Conservation (phyloP, 2,113 vertebrate species). For the Phaethornis superciliosus region DNA sequence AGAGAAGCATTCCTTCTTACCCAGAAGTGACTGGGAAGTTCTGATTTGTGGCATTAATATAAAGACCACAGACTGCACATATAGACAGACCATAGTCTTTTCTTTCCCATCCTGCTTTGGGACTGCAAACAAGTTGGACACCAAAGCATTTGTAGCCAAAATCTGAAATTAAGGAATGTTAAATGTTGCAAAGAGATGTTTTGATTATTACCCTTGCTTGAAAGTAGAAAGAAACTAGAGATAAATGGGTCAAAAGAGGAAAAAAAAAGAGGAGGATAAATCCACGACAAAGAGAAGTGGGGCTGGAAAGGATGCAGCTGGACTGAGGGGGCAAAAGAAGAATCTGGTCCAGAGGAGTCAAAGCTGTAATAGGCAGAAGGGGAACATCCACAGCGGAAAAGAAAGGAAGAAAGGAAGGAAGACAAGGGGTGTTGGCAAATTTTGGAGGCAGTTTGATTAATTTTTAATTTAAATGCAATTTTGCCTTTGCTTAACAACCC, state of each 20-base stretch:
- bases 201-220: background rate
- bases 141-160: background rate
- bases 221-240: background rate
- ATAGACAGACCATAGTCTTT: background rate
- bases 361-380: background rate
- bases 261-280: background rate
- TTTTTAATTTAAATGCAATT: background rate
- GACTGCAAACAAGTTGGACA: background rate
- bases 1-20: background rate
- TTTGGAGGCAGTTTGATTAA: background rate
- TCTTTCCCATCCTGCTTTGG: background rate
- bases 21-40: background rate
- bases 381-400: background rate
- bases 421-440: background rate
- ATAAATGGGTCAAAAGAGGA: background rate
- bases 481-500: background rate
- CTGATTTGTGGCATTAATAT: background rate
- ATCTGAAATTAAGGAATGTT: background rate
- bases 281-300: background rate
- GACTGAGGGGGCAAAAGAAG: background rate
- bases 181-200: background rate
- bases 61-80: background rate
- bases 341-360: background rate
- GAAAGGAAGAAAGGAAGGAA: background rate
- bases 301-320: background rate